Evolutionary conservation across 2,797 vertebrate species (phyloP), one percentile per base, ranked within the genome.

Genomic region (Hozukius guyotensis): DNA sequence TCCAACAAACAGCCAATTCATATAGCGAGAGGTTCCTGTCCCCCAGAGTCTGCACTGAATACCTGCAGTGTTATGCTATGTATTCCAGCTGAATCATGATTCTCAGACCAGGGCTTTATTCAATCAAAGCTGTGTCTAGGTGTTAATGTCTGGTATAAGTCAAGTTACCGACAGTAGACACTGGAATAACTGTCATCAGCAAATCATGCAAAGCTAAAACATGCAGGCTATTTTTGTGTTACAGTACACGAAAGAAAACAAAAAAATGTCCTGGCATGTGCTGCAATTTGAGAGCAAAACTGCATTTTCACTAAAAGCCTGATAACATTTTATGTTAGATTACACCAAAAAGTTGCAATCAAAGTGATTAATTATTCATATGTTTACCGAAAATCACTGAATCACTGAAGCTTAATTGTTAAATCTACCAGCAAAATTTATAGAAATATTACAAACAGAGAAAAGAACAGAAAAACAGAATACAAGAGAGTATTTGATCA

Each of bases 1-100:
- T 79, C 62, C 78, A 89, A 95, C 94, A 96, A 92, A 87, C 85
- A 62, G 81, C 79, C 89, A 6, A 94, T 95, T 96, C 94, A 95
- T 92, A 87, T 83, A 25, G 82, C 32, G 10, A 90, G 89, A 86
- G 85, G 90, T 88, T 94, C 86, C 90, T 90, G 88, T 93, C 85
- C 89, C 88, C 85, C 75, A 77, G 82, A 88, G 86, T 80, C 86
- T 25, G 61, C 69, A 31, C 78, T 94, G 89, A 94, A 95, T 94
- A 92, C 93, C 74, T 88, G 85, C 90, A 94, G 86, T 94, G 93
- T 93, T 92, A 83, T 77, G 66, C 80, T 87, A 83, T 90, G 87
- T 92, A 87, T 90, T 93, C 83, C 90, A 89, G 89, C 88, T 93
- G 92, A 93, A 92, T 94, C 93, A 92, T 84, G 87, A 89, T 91